Percentiles rank a stretch among this genome's conserved stretches.
Evolutionary conservation across 2,888 invertebrate species (phyloP).

Genomic region (Abrostola triplasia): DNA sequence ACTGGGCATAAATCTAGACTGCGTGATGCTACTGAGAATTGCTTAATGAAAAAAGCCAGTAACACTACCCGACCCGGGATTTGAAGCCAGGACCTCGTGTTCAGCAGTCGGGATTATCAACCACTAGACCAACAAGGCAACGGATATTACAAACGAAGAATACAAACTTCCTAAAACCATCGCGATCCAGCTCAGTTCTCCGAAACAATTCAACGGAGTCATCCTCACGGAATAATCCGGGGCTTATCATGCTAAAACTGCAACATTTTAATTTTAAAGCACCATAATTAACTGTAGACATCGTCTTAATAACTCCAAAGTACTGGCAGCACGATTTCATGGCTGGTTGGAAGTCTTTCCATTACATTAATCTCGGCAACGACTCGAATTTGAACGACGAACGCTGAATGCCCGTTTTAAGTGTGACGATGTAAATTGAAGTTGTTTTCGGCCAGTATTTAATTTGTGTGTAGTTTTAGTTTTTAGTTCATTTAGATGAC

Average conservation of each 20-base stretch:
- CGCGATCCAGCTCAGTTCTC: neutral
- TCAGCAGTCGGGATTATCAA: too few relatives aligned
- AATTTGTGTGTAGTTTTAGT: constrained; percentile 29
- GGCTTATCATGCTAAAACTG: constrained; percentile 5
- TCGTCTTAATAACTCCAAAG: constrained; percentile 39
- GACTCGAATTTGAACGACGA: constrained; percentile 45
- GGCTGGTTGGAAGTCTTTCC: constrained; percentile 41
- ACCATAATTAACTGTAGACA: constrained; percentile 28
- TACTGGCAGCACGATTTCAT: constrained; percentile 41
- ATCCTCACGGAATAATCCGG: neutral
- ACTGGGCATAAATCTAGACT: too few relatives aligned
- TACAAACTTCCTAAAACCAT: too few relatives aligned
- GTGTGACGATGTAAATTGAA: constrained; percentile 33
- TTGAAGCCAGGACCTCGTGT: too few relatives aligned
- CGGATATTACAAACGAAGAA: too few relatives aligned
- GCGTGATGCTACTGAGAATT: too few relatives aligned
- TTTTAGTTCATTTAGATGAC: neutral
- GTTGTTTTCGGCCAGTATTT: constrained; percentile 28
- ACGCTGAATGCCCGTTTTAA: constrained; percentile 29
- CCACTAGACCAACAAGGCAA: too few relatives aligned
- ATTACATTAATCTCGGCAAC: constrained; percentile 46
- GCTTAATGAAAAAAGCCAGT: too few relatives aligned
- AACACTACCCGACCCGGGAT: too few relatives aligned
- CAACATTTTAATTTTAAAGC: constrained; percentile 6
- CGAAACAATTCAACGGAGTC: neutral